Evolutionary conservation across 2,888 invertebrate genomes (phyloP).

Genomic region (Cataglyphis livida): DNA sequence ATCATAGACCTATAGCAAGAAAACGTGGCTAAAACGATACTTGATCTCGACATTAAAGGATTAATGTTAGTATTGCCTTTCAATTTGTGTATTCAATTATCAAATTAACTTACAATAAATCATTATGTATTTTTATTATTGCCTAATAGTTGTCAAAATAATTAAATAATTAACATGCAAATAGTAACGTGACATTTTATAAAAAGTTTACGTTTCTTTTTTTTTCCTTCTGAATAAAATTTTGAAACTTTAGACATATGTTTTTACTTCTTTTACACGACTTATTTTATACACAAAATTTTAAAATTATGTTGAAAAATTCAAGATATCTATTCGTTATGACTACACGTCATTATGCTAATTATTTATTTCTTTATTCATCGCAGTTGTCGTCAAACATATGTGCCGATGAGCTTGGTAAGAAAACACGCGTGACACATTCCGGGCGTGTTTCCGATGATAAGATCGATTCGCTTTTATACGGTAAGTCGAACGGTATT

Average conservation of each 20-base stretch:
- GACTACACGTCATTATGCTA: not conserved
- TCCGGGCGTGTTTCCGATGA: not conserved
- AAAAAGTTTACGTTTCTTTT: not conserved
- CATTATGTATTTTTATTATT: not conserved
- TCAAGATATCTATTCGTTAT: not conserved
- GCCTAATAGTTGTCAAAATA: not conserved
- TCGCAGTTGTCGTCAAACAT: not conserved
- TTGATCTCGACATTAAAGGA: conserved; percentile 35
- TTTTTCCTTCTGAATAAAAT: not conserved
- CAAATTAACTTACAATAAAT: not conserved
- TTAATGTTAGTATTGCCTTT: conserved; percentile 18
- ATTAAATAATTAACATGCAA: not conserved
- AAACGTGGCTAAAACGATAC: conserved; percentile 40
- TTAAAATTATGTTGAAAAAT: not conserved
- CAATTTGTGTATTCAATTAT: not conserved
- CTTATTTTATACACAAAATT: not conserved
- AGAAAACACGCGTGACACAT: not conserved
- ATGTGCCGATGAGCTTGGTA: not conserved
- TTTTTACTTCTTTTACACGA: not conserved
- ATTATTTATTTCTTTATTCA: not conserved
- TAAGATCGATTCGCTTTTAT: conserved; percentile 23
- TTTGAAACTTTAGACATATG: not conserved
- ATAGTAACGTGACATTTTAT: not conserved
- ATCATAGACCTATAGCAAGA: conserved; percentile 19
- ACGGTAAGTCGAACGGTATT: conserved; percentile 43